These are phyloP conservation scores for Nomada fabriciana DNA, from an alignment of 2,888 invertebrate species.

Conservation along the genomic window DNA sequence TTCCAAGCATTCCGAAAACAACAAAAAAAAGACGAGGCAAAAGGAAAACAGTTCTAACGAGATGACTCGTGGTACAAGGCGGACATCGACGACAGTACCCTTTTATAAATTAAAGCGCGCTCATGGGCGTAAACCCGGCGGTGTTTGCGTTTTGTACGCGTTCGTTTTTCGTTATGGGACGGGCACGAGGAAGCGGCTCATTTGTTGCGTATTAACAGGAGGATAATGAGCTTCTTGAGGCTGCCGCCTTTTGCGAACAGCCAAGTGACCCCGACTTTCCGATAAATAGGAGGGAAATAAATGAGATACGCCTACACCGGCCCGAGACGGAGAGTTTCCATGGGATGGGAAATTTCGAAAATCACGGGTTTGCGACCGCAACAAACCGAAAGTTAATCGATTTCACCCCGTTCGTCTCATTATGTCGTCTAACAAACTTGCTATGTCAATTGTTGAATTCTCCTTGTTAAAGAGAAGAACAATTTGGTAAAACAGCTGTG, in stretches of 20 bases:
- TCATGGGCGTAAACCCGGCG: conserved; percentile 63
- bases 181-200: conserved; percentile 68
- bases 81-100: conserved; percentile 24
- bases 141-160: conserved; percentile 33
- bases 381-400: conserved; percentile 29
- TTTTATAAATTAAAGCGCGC: conserved; percentile 54
- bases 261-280: conserved; percentile 60
- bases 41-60: background rate
- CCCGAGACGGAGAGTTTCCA: background rate
- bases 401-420: background rate
- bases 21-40: background rate
- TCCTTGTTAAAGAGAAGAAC: background rate
- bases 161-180: conserved; percentile 44
- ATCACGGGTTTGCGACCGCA: conserved; percentile 52
- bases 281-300: conserved; percentile 63
- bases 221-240: conserved; percentile 77
- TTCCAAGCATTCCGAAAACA: background rate
- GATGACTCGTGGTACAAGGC: conserved; percentile 4
- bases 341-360: conserved; percentile 23
- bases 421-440: background rate
- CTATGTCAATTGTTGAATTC: background rate
- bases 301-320: conserved; percentile 65
- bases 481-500: too few species aligned
- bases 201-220: conserved; percentile 78
- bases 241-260: conserved; percentile 71